Percentiles rank a stretch among this genome's conserved stretches.
phyloP scores from a whole-genome alignment of 1,140 invertebrate genomes.

The Ceratoteleas bidentatus region DNA sequence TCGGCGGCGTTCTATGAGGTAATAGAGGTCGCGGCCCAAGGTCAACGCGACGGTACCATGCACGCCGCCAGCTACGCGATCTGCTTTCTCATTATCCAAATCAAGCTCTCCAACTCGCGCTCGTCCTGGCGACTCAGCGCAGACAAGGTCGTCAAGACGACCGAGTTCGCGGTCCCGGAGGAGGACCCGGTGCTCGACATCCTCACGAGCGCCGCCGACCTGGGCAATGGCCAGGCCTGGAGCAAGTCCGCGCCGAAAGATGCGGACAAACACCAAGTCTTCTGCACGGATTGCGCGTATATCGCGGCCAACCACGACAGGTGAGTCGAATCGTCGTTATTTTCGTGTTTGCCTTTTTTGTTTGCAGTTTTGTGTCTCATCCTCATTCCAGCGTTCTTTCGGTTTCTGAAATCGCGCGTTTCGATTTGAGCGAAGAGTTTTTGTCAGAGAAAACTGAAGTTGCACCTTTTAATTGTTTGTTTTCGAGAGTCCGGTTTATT shows the following conservation, averaged over 20 bases:
- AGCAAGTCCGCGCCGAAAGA: slow-evolving; percentile 74
- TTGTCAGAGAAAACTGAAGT: neutral
- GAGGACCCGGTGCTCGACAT: slow-evolving; percentile 78
- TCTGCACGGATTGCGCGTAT: slow-evolving; percentile 76
- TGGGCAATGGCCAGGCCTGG: slow-evolving; percentile 75
- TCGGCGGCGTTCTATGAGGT: slow-evolving; percentile 25
- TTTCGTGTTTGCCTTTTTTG: slow-evolving; percentile 5
- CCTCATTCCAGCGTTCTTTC: too few relatives aligned
- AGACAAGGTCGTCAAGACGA: slow-evolving; percentile 76
- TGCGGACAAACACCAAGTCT: slow-evolving; percentile 73
- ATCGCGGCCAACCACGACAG: slow-evolving; percentile 70
- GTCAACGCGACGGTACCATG: slow-evolving; percentile 55
- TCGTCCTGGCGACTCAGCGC: slow-evolving; percentile 77
- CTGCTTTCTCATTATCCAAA: slow-evolving; percentile 76
- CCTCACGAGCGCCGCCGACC: slow-evolving; percentile 68
- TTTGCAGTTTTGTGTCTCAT: neutral
- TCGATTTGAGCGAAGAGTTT: too few relatives aligned
- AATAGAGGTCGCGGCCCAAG: slow-evolving; percentile 13
- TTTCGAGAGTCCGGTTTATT: too few relatives aligned
- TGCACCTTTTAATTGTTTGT: too few relatives aligned
- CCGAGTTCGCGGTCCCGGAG: slow-evolving; percentile 68
- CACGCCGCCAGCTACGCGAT: slow-evolving; percentile 72
- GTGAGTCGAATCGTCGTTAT: slow-evolving; percentile 61
- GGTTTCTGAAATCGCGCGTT: too few relatives aligned
- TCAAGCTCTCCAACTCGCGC: slow-evolving; percentile 76